A percentile compares a stretch with the other conserved stretches of the same genome.
Conservation (phyloP, 2,797 vertebrate genomes). For the Sandelia bainsii region DNA sequence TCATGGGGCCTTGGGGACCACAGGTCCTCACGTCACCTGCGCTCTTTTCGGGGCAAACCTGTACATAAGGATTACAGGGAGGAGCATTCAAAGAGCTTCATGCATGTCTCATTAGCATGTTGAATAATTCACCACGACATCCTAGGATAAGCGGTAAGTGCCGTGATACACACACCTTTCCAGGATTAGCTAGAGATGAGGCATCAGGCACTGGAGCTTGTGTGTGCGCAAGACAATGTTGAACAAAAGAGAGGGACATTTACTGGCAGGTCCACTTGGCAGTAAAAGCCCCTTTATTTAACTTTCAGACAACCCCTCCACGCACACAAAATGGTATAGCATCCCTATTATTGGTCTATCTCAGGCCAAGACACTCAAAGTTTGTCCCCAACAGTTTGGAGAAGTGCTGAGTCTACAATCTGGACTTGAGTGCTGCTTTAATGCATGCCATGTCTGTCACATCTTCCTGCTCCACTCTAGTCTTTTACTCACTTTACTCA, state of each 20-base stretch:
- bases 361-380: conserved; percentile 70
- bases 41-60: conserved; percentile 35
- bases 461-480: conserved; percentile 45
- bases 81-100: conserved; percentile 46
- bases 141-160: conserved; percentile 49
- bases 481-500: conserved; percentile 57
- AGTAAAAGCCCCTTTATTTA: conserved; percentile 79
- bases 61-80: conserved; percentile 62
- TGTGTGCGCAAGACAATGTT: conserved; percentile 11
- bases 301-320: conserved; percentile 48
- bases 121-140: conserved; percentile 74
- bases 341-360: conserved; percentile 59
- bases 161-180: conserved; percentile 63
- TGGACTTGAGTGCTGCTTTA: conserved; percentile 82
- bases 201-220: conserved; percentile 27
- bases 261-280: conserved; percentile 49
- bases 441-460: conserved; percentile 71
- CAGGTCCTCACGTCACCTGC: conserved; percentile 34
- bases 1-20: conserved; percentile 34
- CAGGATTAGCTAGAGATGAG: conserved; percentile 48
- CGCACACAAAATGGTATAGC: conserved; percentile 10
- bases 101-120: conserved; percentile 65
- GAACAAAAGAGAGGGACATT: conserved; percentile 63
- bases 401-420: conserved; percentile 83
- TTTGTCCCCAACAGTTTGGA: conserved; percentile 78